Evolutionary conservation across 2,113 vertebrate genomes (phyloP).

Genomic region (Mionectes macconnelli): DNA sequence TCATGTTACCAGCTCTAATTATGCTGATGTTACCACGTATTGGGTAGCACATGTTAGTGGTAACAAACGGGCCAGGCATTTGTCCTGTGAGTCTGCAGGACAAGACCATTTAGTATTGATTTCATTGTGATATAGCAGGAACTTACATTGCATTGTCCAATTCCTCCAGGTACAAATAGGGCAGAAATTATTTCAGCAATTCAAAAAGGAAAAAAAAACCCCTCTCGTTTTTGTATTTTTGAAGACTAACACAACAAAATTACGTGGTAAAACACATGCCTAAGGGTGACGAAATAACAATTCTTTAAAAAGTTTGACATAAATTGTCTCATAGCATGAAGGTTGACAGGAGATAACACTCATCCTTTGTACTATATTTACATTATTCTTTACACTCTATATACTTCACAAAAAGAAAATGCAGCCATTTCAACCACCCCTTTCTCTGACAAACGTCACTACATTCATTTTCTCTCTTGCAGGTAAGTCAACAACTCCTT

Average conservation of each 20-base stretch:
- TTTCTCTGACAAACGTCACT: background rate
- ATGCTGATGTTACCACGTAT: background rate
- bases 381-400: background rate
- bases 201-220: background rate
- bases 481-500: background rate
- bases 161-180: background rate
- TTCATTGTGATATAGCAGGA: background rate
- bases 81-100: background rate
- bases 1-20: background rate
- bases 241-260: background rate
- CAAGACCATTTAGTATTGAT: background rate
- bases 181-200: background rate
- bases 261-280: background rate
- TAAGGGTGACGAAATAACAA: background rate
- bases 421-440: background rate
- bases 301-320: background rate
- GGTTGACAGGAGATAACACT: background rate
- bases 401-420: background rate
- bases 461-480: background rate
- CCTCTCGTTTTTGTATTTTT: background rate
- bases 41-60: background rate
- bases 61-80: background rate
- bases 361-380: background rate
- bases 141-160: background rate
- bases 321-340: background rate